Evolutionary conservation across 1,140 invertebrate genomes (phyloP).

Genomic region (Pinna nobilis): DNA sequence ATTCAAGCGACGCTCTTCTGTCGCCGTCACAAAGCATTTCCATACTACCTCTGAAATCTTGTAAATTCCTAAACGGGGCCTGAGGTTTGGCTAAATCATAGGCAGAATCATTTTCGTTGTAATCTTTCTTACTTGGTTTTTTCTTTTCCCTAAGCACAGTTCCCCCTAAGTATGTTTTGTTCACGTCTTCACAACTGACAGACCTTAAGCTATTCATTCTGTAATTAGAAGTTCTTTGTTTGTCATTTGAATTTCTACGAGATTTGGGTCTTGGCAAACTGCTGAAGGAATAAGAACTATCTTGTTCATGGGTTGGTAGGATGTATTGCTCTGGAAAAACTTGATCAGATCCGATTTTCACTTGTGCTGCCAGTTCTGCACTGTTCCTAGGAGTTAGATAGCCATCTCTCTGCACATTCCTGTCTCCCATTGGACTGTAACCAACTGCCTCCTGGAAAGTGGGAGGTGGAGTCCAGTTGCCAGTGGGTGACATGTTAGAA

Average conservation of each 20-base stretch:
- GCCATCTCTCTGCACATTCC: slow-evolving; percentile 9
- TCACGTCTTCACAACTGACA: slow-evolving; percentile 67
- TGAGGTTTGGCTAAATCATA: slow-evolving; percentile 50
- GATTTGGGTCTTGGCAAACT: slow-evolving; percentile 27
- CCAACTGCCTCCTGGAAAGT: slow-evolving; percentile 45
- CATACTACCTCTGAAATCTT: slow-evolving; percentile 55
- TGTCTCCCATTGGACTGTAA: slow-evolving; percentile 23
- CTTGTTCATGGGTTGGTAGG: slow-evolving; percentile 26
- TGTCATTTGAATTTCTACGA: slow-evolving; percentile 1
- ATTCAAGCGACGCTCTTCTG: slow-evolving; percentile 44
- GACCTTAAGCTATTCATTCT: slow-evolving; percentile 55
- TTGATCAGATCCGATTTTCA: neutral
- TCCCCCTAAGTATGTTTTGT: slow-evolving; percentile 23
- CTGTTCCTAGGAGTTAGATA: slow-evolving; percentile 36
- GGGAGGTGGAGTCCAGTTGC: slow-evolving; percentile 51
- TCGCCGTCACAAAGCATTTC: slow-evolving; percentile 31
- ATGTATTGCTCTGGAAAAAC: slow-evolving; percentile 28
- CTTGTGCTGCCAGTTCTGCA: slow-evolving; percentile 23
- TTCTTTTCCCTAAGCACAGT: slow-evolving; percentile 1
- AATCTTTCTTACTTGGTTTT: slow-evolving; percentile 32
- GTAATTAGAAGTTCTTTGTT: neutral
- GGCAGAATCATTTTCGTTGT: slow-evolving; percentile 22
- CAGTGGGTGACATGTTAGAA: slow-evolving; percentile 41
- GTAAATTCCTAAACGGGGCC: slow-evolving; percentile 60
- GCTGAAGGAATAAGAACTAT: slow-evolving; percentile 23